A percentile compares a stretch with the other conserved stretches of the same genome.
Conservation (phyloP, 2,888 invertebrate genomes). For the Caenorhabditis japonica region DNA sequence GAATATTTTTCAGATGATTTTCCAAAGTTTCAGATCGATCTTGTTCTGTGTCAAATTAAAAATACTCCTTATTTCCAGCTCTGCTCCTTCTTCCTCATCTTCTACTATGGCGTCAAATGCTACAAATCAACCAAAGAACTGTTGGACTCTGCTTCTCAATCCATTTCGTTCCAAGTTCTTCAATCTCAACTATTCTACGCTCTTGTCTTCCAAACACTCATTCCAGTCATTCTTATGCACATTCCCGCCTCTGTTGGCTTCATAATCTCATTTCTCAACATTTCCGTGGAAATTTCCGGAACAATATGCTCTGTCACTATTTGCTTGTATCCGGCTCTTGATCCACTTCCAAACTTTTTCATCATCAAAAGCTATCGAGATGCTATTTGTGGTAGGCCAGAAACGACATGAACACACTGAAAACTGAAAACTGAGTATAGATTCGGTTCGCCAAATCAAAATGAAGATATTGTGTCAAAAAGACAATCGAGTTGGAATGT, state of each 20-base stretch:
- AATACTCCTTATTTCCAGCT: no score
- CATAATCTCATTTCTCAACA: slow-evolving; percentile 1
- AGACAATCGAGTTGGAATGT: neutral
- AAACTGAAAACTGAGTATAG: no score
- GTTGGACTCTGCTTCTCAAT: neutral
- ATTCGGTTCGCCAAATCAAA: neutral
- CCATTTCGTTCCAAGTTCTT: slow-evolving; percentile 3
- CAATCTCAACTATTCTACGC: slow-evolving; percentile 40
- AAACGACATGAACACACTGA: no score
- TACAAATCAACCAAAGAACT: slow-evolving; percentile 8
- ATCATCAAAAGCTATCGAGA: slow-evolving; percentile 26
- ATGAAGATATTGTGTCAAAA: neutral
- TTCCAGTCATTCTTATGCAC: slow-evolving; percentile 39
- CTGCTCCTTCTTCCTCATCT: slow-evolving; percentile 7
- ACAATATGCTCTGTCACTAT: slow-evolving; percentile 3
- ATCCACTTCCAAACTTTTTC: slow-evolving; percentile 36
- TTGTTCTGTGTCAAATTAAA: no score
- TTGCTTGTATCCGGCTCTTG: slow-evolving; percentile 23
- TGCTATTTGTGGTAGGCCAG: slow-evolving; percentile 12
- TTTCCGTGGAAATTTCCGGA: slow-evolving; percentile 5
- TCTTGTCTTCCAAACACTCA: slow-evolving; percentile 24
- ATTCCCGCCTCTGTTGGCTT: slow-evolving; percentile 16
- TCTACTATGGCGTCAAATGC: slow-evolving; percentile 20
- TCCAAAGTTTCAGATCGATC: no score
- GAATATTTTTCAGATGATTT: no score